Base-by-base conservation (phyloP, 2,797 vertebrate genomes). In the Mormyrus hasselquistii region DNA sequence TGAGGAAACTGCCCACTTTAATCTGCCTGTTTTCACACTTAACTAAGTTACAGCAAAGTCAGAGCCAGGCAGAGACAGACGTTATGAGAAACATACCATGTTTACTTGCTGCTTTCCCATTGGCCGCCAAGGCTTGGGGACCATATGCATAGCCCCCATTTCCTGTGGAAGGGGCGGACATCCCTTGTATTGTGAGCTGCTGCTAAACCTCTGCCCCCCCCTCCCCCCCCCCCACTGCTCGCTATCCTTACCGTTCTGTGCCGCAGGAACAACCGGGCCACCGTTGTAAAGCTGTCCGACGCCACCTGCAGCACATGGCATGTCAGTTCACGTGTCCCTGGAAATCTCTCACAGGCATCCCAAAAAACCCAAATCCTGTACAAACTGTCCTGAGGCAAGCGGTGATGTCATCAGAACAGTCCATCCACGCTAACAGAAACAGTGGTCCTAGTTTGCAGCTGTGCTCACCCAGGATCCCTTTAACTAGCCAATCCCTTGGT, bases 211-310 rank as follows among this genome's bases (percentile, higher is more conserved):
- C 8, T 12, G 38, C 10, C 19, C 62, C 6, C 52, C 10, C 55
- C 52, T 5, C 50, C 49, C 7, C 10, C 2, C 9, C 9, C 49
- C 7, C 10, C 2, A 2, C 9, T 53, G 8, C 19, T 25, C n/a
- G 65, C 41, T 88, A 22, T 14, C 44, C 90, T 90, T 91, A 96
- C 96, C 96, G 65, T 96, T 95, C 88, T 95, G 91, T 55, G 94
- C 95, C 47, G 94, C 85, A 50, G 94, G 92, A 89, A 96, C 93
- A 88, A 95, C 91, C 2, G 95, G 94, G 86, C 92, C 90, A 0
- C 92, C 94, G 0, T 91, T 95, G 22, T 95, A 95, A 59, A 95
- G 89, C 91, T 95, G 94, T 90, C 92, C 92, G 3, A 92, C 90
- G 49, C 92, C 94, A 88, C 59, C 86, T 89, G 38, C 0, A 7